Evolutionary conservation across 2,888 invertebrate species (phyloP).

Genomic region (Tenthredo mesomela): DNA sequence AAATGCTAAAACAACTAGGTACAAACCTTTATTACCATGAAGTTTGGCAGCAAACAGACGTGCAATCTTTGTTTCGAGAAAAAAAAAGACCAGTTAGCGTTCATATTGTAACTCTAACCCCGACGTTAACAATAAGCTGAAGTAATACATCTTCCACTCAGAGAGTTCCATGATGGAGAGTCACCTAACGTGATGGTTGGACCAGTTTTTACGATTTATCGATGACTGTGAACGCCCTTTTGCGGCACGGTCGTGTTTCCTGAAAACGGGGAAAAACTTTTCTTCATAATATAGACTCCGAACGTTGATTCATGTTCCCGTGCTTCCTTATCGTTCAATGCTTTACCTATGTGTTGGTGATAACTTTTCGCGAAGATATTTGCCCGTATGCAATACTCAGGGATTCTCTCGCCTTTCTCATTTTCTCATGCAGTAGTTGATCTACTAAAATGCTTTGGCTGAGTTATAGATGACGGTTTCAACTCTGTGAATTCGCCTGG

Average conservation of each 20-base stretch:
- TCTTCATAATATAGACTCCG: background rate
- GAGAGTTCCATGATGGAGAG: conserved; percentile 17
- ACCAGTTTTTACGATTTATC: conserved; percentile 28
- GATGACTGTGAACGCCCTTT: conserved; percentile 23
- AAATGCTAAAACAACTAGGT: background rate
- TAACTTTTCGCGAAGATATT: conserved; percentile 3
- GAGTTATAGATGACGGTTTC: background rate
- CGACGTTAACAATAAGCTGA: background rate
- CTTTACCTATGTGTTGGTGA: background rate
- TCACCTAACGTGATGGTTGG: conserved; percentile 12
- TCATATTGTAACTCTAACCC: background rate
- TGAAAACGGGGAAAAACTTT: conserved; percentile 14
- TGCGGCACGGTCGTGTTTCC: background rate
- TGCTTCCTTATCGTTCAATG: background rate
- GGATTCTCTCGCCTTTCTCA: background rate
- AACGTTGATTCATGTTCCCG: conserved; percentile 28
- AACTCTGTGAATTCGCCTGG: background rate
- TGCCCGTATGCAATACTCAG: background rate
- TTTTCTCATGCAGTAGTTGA: background rate
- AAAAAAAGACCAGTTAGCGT: background rate
- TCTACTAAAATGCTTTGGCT: background rate
- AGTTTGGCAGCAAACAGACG: background rate
- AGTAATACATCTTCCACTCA: background rate
- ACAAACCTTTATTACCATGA: background rate
- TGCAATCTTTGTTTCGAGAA: background rate